These are phyloP conservation scores for Mimas tiliae DNA, from an alignment of 2,888 invertebrate species.

Conservation along the genomic window DNA sequence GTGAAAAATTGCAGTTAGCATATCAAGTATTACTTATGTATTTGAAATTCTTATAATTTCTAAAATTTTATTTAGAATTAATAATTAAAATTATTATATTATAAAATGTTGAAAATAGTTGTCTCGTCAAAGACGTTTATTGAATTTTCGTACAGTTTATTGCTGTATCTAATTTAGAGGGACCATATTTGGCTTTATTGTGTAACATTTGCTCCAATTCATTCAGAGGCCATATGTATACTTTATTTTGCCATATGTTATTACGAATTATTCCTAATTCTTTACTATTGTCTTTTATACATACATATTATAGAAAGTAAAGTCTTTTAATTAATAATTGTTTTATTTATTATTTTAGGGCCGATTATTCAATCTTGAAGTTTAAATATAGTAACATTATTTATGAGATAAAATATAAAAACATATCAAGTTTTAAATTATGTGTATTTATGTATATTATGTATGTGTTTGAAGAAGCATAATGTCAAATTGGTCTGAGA, in stretches of 20 bases:
- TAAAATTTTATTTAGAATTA: background rate
- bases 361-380: no score
- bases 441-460: no score
- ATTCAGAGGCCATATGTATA: constrained; percentile 52
- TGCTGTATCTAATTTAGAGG: constrained; percentile 46
- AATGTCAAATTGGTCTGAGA: no score
- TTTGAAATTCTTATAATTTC: background rate
- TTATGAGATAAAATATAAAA: no score
- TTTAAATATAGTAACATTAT: no score
- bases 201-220: constrained; percentile 37
- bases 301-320: constrained; percentile 54
- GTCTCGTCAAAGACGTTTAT: background rate
- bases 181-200: constrained; percentile 55
- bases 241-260: constrained; percentile 59
- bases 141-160: constrained; percentile 20
- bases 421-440: no score
- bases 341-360: constrained; percentile 27
- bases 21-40: background rate
- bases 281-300: constrained; percentile 44
- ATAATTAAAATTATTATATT: background rate
- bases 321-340: constrained; percentile 46
- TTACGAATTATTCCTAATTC: constrained; percentile 40
- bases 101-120: background rate
- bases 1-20: background rate
- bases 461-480: no score